Percentiles rank a stretch among this genome's conserved stretches.
phyloP scores from a whole-genome alignment of 2,888 invertebrate species.

The Dioctria rufipes region DNA sequence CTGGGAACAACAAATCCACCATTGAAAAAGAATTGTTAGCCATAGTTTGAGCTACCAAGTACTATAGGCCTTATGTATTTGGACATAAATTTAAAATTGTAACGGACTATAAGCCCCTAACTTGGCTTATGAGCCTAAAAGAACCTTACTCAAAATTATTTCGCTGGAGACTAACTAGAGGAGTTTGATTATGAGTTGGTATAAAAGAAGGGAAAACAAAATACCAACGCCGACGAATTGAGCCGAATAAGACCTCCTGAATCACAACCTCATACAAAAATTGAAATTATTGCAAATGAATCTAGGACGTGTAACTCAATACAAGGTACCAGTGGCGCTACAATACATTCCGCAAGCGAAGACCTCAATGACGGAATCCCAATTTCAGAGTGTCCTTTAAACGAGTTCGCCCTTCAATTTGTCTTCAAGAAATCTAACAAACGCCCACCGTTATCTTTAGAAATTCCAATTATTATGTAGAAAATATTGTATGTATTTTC shows the following conservation, averaged over 20 bases:
- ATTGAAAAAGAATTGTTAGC: fast-evolving
- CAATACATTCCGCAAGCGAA: constrained; percentile 48
- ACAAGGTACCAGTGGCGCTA: constrained; percentile 42
- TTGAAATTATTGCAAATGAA: not conserved
- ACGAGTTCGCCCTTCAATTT: constrained; percentile 58
- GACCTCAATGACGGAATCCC: constrained; percentile 53
- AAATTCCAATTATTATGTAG: constrained; percentile 49
- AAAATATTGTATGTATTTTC: constrained; percentile 35
- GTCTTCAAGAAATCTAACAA: too few species aligned
- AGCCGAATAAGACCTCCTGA: not conserved
- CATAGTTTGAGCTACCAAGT: not conserved
- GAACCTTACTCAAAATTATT: constrained; percentile 66
- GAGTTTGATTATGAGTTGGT: constrained; percentile 56
- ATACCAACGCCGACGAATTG: not conserved
- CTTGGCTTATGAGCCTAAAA: constrained; percentile 66
- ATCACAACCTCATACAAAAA: not conserved
- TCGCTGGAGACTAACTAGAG: constrained; percentile 64
- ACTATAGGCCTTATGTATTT: too few species aligned
- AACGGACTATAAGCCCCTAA: constrained; percentile 67
- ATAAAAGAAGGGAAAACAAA: constrained; percentile 46
- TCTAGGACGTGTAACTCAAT: not conserved
- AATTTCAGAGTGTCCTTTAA: constrained; percentile 56
- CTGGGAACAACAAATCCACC: not conserved
- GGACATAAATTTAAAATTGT: constrained; percentile 55
- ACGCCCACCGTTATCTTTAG: too few species aligned